Percentiles rank a stretch among this genome's conserved stretches.
Evolutionary conservation across 2,113 vertebrate species (phyloP).

Genomic region (Oncorhynchus tshawytscha): DNA sequence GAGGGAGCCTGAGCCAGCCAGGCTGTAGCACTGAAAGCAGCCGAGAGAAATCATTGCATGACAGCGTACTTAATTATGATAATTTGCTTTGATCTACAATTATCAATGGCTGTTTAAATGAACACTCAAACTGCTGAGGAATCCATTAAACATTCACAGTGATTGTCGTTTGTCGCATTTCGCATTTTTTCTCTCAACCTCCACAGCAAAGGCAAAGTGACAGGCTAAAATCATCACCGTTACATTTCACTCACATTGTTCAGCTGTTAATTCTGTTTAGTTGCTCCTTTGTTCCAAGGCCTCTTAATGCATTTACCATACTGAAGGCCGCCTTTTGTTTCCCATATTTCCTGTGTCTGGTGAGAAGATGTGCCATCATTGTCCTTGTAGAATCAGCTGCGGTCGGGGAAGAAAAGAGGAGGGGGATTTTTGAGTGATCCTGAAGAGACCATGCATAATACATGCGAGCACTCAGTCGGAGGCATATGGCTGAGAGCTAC

Average conservation of each 20-base stretch:
- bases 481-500: conserved; percentile 4
- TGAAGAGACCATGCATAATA: conserved; percentile 27
- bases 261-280: conserved; percentile 21
- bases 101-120: conserved; percentile 10
- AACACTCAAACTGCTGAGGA: conserved; percentile 15
- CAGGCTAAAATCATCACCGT: conserved; percentile 17
- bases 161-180: conserved; percentile 2
- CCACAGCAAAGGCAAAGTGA: conserved; percentile 16
- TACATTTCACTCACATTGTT: conserved; percentile 27
- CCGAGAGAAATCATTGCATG: background rate
- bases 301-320: conserved; percentile 36
- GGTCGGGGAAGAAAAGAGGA: conserved; percentile 6
- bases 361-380: conserved; percentile 37
- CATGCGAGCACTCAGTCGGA: background rate
- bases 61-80: conserved; percentile 28
- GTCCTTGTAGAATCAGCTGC: conserved; percentile 34
- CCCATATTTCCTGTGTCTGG: conserved; percentile 17
- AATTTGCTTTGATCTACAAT: conserved; percentile 33
- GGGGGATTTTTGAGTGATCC: background rate
- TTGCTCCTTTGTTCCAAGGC: conserved; percentile 12
- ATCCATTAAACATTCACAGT: conserved; percentile 20
- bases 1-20: background rate
- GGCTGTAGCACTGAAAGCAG: background rate
- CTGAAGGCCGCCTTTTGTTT: conserved; percentile 29
- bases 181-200: background rate